Percentiles rank a stretch among this genome's conserved stretches.
Conservation (phyloP, 2,888 invertebrate species). For the Bellardia bayeri region DNA sequence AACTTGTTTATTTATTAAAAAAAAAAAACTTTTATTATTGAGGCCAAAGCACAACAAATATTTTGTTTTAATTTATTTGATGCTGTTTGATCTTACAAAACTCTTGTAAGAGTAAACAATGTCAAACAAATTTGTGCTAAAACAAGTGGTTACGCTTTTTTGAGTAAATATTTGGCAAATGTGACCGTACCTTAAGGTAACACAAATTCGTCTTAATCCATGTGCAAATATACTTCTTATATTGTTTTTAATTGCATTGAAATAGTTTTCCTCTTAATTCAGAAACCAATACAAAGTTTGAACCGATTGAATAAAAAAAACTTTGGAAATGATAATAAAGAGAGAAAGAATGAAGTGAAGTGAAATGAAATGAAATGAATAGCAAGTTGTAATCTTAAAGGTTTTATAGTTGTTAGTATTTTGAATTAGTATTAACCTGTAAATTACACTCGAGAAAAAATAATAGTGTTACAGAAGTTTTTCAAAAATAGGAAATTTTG, state of each 20-base stretch:
- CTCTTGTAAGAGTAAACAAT: too few species aligned
- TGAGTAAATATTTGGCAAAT: too few species aligned
- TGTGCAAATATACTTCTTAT: neutral
- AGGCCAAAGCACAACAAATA: too few species aligned
- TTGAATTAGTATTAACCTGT: slow-evolving; percentile 29
- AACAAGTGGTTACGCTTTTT: too few species aligned
- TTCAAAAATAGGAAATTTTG: too few species aligned
- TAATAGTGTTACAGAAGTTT: neutral
- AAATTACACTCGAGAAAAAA: slow-evolving; percentile 34
- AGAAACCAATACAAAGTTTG: slow-evolving; percentile 36
- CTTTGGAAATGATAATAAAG: neutral
- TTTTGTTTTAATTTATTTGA: too few species aligned
- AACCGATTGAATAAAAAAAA: slow-evolving; percentile 31
- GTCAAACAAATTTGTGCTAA: too few species aligned
- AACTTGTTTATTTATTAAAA: too few species aligned
- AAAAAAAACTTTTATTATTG: too few species aligned
- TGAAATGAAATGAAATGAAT: neutral
- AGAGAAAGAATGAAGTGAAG: neutral
- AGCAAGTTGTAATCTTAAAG: slow-evolving; percentile 16
- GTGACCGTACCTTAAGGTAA: too few species aligned
- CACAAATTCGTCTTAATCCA: neutral
- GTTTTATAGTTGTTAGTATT: slow-evolving; percentile 22
- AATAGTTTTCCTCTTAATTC: slow-evolving; percentile 34
- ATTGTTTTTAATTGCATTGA: slow-evolving; percentile 48
- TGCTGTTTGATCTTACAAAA: too few species aligned